Base-by-base conservation (phyloP, 2,888 invertebrate species). In the Dasysyrphus albostriatus region DNA sequence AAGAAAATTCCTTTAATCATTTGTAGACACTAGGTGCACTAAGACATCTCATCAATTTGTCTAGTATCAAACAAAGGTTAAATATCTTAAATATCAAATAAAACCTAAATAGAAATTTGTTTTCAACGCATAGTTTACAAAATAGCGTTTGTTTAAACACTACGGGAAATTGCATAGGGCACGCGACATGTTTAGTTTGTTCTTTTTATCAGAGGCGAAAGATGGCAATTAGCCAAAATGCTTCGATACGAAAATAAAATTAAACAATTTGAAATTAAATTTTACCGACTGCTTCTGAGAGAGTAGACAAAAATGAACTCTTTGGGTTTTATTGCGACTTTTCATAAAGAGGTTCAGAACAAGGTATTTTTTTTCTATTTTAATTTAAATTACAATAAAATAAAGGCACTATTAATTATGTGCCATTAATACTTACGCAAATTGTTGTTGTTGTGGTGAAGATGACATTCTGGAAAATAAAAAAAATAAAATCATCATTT, bases 401-500 rank as follows among this genome's bases (percentile, higher is more conserved):
- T 42, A 42, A 12, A 14, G 42, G 3, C 7, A 44, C n/a, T 10
- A 44, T 7, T 7, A n/a, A 24, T 49, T 0, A 24, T 24, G 1
- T 49, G 4, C 10, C 19, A 29, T 70, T 2, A 24, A 34, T 79
- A 80, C 84, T 80, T 73, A 84, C 84, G 84, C 72, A 67, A 84
- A 84, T 67, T 84, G 79, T n/a, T 83, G 74, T 7, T 12, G 58
- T 32, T 75, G 49, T 37, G 19, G 44, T 65, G 56, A 51, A 39
- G 59, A 51, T 0, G 67, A 51, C 78, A 83, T 83, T 73, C 83
- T 83, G 69, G 69, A 83, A 78, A 69, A n/a, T 69, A 10, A 59
- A 12, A 47, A 56, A 16, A 24, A 39, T 12, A 42, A 12, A 14
- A 1, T 32, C 5, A 4, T 3, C 5, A 44, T 10, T 19, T 67